phyloP scores from a whole-genome alignment of 2,888 invertebrate species.

The Drosophila multiciliata region DNA sequence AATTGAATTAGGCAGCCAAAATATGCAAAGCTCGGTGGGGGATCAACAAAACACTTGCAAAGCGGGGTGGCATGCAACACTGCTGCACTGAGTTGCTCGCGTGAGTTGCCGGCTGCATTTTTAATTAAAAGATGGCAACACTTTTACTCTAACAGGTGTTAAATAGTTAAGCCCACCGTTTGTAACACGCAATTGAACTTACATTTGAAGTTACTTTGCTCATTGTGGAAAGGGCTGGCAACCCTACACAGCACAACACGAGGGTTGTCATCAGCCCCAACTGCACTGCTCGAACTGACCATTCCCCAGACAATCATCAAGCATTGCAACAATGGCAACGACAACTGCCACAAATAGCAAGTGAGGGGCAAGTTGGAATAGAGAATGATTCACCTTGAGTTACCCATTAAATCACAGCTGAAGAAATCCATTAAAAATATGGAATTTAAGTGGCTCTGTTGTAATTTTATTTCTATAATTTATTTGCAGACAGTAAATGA shows the following conservation, averaged over 20 bases:
- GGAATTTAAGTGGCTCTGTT: background rate
- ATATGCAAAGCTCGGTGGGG: constrained; percentile 64
- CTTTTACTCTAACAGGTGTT: constrained; percentile 77
- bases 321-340: constrained; percentile 19
- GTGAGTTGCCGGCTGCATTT: constrained; percentile 60
- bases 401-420: constrained; percentile 14
- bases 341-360: constrained; percentile 16
- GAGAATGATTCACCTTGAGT: background rate
- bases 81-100: constrained; percentile 26
- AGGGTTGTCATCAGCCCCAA: constrained; percentile 19
- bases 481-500: too few species aligned
- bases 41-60: constrained; percentile 60
- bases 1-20: constrained; percentile 76
- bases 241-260: constrained; percentile 15
- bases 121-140: constrained; percentile 65
- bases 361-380: background rate
- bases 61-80: constrained; percentile 61
- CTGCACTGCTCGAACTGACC: constrained; percentile 13
- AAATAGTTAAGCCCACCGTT: constrained; percentile 60
- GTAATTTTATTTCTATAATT: background rate
- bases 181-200: constrained; percentile 58
- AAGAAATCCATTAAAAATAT: background rate
- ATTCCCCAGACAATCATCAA: constrained; percentile 45
- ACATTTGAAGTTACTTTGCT: constrained; percentile 28
- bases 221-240: constrained; percentile 19